A percentile compares a stretch with the other conserved stretches of the same genome.
These are phyloP conservation scores for Leiothrix lutea DNA, from an alignment of 2,113 vertebrate species.

Conservation along the genomic window DNA sequence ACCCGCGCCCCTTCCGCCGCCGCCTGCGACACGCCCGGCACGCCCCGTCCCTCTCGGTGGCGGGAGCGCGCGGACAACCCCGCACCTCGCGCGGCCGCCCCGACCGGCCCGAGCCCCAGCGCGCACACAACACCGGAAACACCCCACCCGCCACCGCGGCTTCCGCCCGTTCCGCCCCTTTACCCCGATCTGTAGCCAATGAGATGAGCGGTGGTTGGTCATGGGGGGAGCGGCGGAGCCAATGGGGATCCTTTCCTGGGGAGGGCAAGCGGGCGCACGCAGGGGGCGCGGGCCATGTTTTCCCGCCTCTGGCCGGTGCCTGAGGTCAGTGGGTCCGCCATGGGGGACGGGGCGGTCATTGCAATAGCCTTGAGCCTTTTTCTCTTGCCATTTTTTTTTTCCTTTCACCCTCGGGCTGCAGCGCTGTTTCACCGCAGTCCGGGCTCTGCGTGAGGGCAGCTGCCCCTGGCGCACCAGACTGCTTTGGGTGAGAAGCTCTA, in stretches of 20 bases:
- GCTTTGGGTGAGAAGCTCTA: background rate
- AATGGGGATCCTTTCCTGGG: background rate
- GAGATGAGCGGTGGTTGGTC: accelerated
- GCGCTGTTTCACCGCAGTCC: accelerated
- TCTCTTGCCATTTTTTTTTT: accelerated
- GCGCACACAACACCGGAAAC: background rate
- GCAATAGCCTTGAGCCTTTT: accelerated
- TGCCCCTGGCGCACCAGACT: background rate
- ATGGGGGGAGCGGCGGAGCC: background rate
- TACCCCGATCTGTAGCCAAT: background rate
- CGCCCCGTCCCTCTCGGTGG: background rate
- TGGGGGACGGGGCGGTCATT: accelerated
- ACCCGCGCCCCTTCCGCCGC: background rate
- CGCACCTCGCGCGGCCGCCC: background rate
- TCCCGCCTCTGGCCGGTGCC: background rate
- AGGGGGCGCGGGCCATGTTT: background rate
- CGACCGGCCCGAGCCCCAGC: accelerated
- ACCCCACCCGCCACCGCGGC: accelerated
- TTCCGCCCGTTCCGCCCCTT: background rate
- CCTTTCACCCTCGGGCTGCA: accelerated
- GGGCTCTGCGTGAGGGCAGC: no score
- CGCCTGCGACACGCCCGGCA: background rate
- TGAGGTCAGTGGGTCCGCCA: accelerated
- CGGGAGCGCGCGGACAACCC: background rate
- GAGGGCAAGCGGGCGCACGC: accelerated